Evolutionary conservation across 1,140 invertebrate genomes (phyloP), one percentile per base, ranked within the genome.

Genomic region (Bombus pascuorum): DNA sequence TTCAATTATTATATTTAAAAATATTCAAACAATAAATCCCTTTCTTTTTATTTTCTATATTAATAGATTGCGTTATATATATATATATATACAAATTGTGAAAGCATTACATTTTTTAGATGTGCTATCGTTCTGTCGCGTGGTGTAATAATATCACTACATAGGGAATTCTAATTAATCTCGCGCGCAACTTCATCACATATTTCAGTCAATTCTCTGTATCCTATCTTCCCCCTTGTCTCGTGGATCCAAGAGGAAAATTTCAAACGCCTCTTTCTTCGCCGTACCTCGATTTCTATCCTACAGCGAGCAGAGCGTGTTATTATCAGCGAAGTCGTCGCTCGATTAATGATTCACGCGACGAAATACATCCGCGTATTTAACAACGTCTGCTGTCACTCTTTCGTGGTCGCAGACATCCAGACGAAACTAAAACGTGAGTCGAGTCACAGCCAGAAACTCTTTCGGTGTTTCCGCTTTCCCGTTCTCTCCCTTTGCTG

Each of bases 321-420:
- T 81, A 81, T 81, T 44, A 57, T 77, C 59, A 66, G 53, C 13
- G 47, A 34, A n/a, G 34, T 18, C 28, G 47, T 32, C 25, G 62
- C 76, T 47, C 76, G 47, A 84, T 84, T 78, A 80, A 84, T 79
- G 68, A 72, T 72, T 44, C 76, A 44, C 47, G 22, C n/a, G 75
- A 78, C 13, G 25, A 13, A 39, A 39, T 53, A 70, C 77, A 73
- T 65, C 42, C 39, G 53, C 39, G 68, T 47, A 62, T 84, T 71
- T 71, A 84, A 84, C 71, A 84, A 84, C 47, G 75, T 71, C 13
- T 42, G 66, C 9, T 10, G 15, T 0, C 32, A 9, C 25, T 65
- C 32, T 53, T 15, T 32, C 70, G 68, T n/a, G 25, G 37, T 53
- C 6, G 6, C 47, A 44, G 39, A 15, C 22, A 72, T 42, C 71